phyloP scores from a whole-genome alignment of 1,140 invertebrate genomes.

The Alviniconcha marisindica region DNA sequence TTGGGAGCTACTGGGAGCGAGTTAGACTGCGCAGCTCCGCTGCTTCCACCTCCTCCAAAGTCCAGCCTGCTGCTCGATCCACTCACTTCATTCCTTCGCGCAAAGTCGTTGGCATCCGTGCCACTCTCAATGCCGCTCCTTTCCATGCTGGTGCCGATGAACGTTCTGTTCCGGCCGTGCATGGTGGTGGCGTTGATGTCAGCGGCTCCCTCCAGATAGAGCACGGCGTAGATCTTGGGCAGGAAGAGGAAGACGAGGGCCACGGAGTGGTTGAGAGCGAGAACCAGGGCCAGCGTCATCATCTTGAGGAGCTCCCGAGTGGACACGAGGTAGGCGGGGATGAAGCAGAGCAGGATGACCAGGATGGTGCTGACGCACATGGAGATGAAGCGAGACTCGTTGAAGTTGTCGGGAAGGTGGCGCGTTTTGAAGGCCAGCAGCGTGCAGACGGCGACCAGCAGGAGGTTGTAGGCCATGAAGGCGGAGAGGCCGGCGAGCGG shows the following conservation, averaged over 20 bases:
- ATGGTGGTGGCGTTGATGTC: background rate
- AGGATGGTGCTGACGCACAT: constrained; percentile 63
- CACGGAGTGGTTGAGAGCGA: constrained; percentile 61
- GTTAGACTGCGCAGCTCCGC: no score
- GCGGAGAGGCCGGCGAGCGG: constrained; percentile 39
- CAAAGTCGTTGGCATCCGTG: no score
- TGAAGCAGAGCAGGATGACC: constrained; percentile 65
- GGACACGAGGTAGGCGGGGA: constrained; percentile 61
- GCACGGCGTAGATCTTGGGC: constrained; percentile 76
- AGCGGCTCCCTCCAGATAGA: constrained; percentile 69
- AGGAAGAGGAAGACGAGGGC: constrained; percentile 62
- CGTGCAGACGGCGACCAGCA: constrained; percentile 90
- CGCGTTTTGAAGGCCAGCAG: constrained; percentile 87
- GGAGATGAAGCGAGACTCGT: constrained; percentile 61
- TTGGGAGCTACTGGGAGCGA: no score
- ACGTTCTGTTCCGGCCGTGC: no score
- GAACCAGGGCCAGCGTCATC: constrained; percentile 53
- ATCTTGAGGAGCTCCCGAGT: constrained; percentile 44
- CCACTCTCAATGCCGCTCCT: no score
- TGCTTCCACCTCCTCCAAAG: no score
- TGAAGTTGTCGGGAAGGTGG: constrained; percentile 65
- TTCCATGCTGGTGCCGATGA: no score
- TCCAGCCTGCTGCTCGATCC: no score
- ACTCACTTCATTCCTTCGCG: no score
- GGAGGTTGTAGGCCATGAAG: constrained; percentile 87